Percentiles rank a stretch among this genome's conserved stretches.
These are phyloP conservation scores for Argopecten irradians DNA, from an alignment of 1,140 invertebrate species.

Conservation along the genomic window DNA sequence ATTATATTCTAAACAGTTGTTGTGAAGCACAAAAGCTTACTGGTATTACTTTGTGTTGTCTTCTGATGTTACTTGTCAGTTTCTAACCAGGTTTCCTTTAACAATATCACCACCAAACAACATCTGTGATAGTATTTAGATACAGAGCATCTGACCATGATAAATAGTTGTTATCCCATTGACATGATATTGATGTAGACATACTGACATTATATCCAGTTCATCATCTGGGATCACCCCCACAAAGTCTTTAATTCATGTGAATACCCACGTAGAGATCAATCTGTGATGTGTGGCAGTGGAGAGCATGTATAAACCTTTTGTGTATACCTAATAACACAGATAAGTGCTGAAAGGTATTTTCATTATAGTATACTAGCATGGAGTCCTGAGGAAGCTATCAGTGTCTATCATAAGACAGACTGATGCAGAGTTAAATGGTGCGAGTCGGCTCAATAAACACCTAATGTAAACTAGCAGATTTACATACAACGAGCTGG, in stretches of 20 bases:
- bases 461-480: background rate
- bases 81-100: too few species aligned
- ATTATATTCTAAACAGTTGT: too few species aligned
- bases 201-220: background rate
- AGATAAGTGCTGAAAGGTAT: background rate
- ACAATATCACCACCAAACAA: too few species aligned
- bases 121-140: too few species aligned
- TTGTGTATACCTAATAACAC: background rate
- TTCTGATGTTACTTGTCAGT: too few species aligned
- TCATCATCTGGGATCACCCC: background rate
- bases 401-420: background rate
- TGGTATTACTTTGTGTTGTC: too few species aligned
- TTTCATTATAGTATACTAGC: background rate
- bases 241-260: slow-evolving; percentile 20
- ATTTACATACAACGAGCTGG: too few species aligned
- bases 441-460: slow-evolving; percentile 1
- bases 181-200: background rate
- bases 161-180: too few species aligned
- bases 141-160: too few species aligned
- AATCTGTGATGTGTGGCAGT: background rate
- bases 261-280: background rate
- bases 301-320: background rate
- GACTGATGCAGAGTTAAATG: background rate
- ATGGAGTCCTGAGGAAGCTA: background rate
- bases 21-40: too few species aligned